These are phyloP conservation scores for Willowsia nigromaculata DNA, from an alignment of 2,888 invertebrate species.

Conservation along the genomic window DNA sequence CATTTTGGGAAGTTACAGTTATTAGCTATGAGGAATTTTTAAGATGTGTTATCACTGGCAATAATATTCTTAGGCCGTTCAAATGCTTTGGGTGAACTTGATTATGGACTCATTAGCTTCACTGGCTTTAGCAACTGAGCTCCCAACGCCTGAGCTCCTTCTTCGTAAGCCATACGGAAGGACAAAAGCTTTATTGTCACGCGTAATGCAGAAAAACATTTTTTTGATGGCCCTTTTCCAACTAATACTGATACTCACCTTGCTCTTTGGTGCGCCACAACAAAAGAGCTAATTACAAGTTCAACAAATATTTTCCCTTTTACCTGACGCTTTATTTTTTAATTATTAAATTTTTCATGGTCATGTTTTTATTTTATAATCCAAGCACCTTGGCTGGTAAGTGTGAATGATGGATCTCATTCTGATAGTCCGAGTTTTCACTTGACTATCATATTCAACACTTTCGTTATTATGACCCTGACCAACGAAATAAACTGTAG, in stretches of 20 bases:
- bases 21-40: too few species aligned
- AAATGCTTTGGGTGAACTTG: slow-evolving; percentile 99
- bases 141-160: slow-evolving; percentile 95
- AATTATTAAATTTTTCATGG: too few species aligned
- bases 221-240: slow-evolving; percentile 98
- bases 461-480: slow-evolving; percentile 99
- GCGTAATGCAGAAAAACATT: slow-evolving; percentile 99
- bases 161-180: slow-evolving; percentile 97
- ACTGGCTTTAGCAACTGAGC: slow-evolving; percentile 96
- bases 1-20: background rate
- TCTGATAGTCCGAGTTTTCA: slow-evolving; percentile 94
- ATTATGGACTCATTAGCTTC: slow-evolving; percentile 99
- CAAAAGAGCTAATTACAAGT: background rate
- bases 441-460: slow-evolving; percentile 99
- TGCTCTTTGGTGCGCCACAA: slow-evolving; percentile 90
- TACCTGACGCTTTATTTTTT: too few species aligned
- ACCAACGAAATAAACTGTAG: slow-evolving; percentile 99
- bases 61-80: slow-evolving; percentile 92
- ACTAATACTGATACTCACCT: slow-evolving; percentile 93
- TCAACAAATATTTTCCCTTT: background rate
- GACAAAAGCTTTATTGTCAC: slow-evolving; percentile 97
- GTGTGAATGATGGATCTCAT: slow-evolving; percentile 91
- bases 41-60: too few species aligned
- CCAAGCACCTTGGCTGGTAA: slow-evolving; percentile 91
- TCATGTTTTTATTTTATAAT: too few species aligned